Base-by-base conservation (phyloP, 1,140 invertebrate genomes). In the Helicoverpa zea region DNA sequence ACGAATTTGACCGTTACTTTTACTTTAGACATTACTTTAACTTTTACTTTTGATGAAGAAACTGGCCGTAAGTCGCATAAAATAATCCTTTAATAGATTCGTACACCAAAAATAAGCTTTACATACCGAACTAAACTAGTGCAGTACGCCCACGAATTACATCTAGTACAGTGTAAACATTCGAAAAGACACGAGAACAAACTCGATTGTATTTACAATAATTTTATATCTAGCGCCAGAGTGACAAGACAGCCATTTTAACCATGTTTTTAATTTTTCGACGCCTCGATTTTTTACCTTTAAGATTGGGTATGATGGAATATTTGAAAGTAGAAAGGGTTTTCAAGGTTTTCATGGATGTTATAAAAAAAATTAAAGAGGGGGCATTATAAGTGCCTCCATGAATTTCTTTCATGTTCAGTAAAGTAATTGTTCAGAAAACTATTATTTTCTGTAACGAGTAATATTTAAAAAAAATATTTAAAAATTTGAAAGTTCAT, bases 131-230 rank as follows among this genome's bases (percentile, higher is more conserved):
- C 5, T 43, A 63, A 13, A n/a, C n/a, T 63, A 35, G 13, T 43
- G 1, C n/a, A 64, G 35, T 64, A 16, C 14, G 35, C 13, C 43
- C 61, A 7, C 43, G 3, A 66, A 68, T 23, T 51, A 3, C 18
- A 68, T n/a, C 47, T 49, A 68, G n/a, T 64, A 51, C 12, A 68
- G 43, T 68, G 64, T 68, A 68, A 68, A 68, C 23, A 68, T 68
- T 68, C 64, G 43, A 68, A 68, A 68, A 68, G 47, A 51, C 1
- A 3, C 64, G 64, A 68, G 64, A 23, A 23, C 18, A 66, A 68
- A 68, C 64, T 66, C 64, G 64, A 23, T 43, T 68, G 11, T 68
- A 68, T 68, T 68, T 68, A 68, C 64, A 52, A 58, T 51, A 51
- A 23, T 68, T 49, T n/a, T 49, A n/a, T 49, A 11, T 66, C 56